Conservation (phyloP, 1,140 invertebrate genomes). For the Potamilus streckersoni region DNA sequence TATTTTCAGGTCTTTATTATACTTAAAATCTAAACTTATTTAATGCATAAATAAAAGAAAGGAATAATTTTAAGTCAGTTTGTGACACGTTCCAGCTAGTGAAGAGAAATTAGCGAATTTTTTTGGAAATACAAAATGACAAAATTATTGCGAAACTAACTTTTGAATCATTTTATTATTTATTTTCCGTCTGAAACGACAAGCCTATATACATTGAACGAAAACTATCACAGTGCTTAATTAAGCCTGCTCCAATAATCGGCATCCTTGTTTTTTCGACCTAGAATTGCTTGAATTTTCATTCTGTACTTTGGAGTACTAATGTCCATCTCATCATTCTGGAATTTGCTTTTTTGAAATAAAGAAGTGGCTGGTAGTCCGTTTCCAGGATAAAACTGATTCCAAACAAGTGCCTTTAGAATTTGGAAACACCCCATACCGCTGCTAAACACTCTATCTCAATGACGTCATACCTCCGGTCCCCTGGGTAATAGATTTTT, state of each 20-base stretch:
- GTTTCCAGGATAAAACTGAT: conserved; percentile 34
- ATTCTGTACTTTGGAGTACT: conserved; percentile 11
- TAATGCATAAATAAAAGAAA: too few relatives aligned
- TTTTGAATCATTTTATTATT: too few relatives aligned
- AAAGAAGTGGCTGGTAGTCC: conserved; percentile 53
- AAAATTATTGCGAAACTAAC: too few relatives aligned
- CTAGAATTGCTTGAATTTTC: conserved; percentile 15
- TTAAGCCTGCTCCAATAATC: conserved; percentile 3
- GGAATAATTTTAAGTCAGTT: too few relatives aligned
- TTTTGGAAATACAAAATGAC: too few relatives aligned
- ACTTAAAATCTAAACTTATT: too few relatives aligned
- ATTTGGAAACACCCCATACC: conserved; percentile 31
- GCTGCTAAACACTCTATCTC: conserved; percentile 36
- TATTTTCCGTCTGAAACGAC: too few relatives aligned
- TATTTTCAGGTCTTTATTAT: too few relatives aligned
- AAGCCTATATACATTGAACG: too few relatives aligned
- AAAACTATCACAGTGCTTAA: not conserved
- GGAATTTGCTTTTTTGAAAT: conserved; percentile 23
- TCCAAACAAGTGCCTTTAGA: conserved; percentile 34
- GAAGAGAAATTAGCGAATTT: too few relatives aligned
- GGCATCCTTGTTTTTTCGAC: conserved; percentile 7
- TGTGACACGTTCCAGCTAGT: too few relatives aligned
- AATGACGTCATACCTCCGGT: conserved; percentile 17
- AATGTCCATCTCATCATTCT: conserved; percentile 38
- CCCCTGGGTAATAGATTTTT: conserved; percentile 15